Base-by-base conservation (phyloP, 2,888 invertebrate species). In the Thereva nobilitata region DNA sequence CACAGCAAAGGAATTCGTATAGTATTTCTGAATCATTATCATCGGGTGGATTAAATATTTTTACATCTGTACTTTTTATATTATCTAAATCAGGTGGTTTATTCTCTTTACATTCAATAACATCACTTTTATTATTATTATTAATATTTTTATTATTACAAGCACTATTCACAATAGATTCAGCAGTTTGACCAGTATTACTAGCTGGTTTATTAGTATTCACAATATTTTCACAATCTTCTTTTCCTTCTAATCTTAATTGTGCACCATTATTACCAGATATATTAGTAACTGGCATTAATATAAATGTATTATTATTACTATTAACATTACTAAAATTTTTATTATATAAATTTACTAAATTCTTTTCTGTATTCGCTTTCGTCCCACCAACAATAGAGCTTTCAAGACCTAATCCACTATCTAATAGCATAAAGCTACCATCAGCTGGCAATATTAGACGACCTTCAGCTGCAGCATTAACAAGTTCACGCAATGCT, bases 1-100 rank as follows among this genome's bases (percentile, higher is more conserved):
- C 82, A 73, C 81, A 81, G 73, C 81, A 81, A 4, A 81, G 71
- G 70, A 81, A 80, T 69, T 81, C 82, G 68, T 81, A 81, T 37
- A 82, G 74, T 66, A 79, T 74, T 68, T 79, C 79, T 41, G 75
- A 75, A 4, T 71, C 66, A 34, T 44, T 69, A 10, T 47, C 40
- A 41, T 65, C 68, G n/a, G 56, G 66, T 54, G 69, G 65, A n/a
- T 49, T 63, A 56, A 69, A 71, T 63, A 72, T 74, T 23, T 23
- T 23, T 23, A 23, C 23, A 23, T 23, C 23, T 0, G 77, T 77
- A 68, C 78, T 80, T 72, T 79, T 79, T n/a, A 80, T 78, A 66
- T 80, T 50, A 45, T 50, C 50, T 78, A 35, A 78, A 64, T 57
- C 74, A 57, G 55, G 73, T 47, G 38, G 37, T 47, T 37, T 55